Conservation (phyloP, 2,797 vertebrate species). For the Galagoides demidoff region DNA sequence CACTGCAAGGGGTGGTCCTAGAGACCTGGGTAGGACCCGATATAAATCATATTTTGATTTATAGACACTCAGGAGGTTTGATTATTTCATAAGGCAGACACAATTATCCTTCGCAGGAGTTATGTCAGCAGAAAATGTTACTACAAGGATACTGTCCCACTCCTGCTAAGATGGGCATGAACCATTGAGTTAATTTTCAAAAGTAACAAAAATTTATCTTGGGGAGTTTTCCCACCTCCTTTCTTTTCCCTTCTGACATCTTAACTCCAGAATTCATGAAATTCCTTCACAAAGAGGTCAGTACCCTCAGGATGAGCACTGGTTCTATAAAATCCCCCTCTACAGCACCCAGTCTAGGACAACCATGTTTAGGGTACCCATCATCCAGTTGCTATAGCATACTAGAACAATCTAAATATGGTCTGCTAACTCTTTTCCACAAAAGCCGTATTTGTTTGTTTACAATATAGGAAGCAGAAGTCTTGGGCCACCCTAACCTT, state of each 20-base stretch:
- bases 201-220: neutral
- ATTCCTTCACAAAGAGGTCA: neutral
- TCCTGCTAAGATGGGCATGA: neutral
- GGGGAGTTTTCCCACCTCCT: neutral
- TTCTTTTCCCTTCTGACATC: neutral
- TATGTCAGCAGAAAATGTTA: neutral
- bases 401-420: neutral
- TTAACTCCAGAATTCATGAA: constrained; percentile 13
- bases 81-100: neutral
- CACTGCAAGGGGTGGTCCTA: neutral
- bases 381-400: neutral
- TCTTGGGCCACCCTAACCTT: neutral
- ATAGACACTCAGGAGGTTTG: neutral
- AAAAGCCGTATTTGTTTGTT: neutral
- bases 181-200: neutral
- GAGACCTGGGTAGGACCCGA: neutral
- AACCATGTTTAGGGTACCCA: neutral
- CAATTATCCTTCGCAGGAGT: neutral
- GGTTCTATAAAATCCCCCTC: neutral
- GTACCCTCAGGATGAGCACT: neutral
- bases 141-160: neutral
- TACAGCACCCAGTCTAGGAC: neutral
- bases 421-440: neutral
- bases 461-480: neutral
- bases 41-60: neutral